Conservation (phyloP, 2,888 invertebrate genomes). For the Tachina grossa region DNA sequence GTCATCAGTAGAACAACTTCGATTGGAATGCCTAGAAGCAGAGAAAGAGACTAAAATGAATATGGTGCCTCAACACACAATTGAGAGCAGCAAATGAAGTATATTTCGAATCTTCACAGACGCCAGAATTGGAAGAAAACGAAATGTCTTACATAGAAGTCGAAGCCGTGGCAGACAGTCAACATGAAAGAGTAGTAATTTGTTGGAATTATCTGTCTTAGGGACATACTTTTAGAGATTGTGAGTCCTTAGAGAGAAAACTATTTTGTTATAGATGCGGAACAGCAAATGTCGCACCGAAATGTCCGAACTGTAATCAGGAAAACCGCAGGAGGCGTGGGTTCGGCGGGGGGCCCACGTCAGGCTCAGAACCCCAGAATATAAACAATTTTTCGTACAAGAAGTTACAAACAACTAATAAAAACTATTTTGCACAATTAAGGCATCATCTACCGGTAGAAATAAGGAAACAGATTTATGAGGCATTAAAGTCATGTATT, state of each 20-base stretch:
- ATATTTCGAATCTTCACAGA: not conserved
- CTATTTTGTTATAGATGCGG: too few relatives aligned
- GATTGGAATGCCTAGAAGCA: not conserved
- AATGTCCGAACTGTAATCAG: not conserved
- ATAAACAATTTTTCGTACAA: not conserved
- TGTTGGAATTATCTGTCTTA: too few relatives aligned
- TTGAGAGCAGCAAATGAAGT: not conserved
- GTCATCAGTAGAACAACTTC: not conserved
- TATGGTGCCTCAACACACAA: not conserved
- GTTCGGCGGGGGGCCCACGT: not conserved
- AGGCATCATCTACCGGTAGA: slow-evolving; percentile 4
- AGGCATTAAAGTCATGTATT: not conserved
- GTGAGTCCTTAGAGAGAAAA: too few relatives aligned
- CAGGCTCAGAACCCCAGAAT: not conserved
- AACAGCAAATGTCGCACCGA: too few relatives aligned
- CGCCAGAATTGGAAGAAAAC: too few relatives aligned
- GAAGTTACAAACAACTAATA: not conserved
- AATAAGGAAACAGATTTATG: not conserved
- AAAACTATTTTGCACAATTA: not conserved
- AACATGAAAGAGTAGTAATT: too few relatives aligned
- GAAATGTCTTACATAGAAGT: too few relatives aligned
- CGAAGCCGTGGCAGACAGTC: too few relatives aligned
- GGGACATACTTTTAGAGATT: too few relatives aligned
- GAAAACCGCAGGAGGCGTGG: not conserved
- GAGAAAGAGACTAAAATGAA: not conserved